Evolutionary conservation across 2,888 invertebrate species (phyloP), one percentile per base, ranked within the genome.

Genomic region (Atrina japonica): DNA sequence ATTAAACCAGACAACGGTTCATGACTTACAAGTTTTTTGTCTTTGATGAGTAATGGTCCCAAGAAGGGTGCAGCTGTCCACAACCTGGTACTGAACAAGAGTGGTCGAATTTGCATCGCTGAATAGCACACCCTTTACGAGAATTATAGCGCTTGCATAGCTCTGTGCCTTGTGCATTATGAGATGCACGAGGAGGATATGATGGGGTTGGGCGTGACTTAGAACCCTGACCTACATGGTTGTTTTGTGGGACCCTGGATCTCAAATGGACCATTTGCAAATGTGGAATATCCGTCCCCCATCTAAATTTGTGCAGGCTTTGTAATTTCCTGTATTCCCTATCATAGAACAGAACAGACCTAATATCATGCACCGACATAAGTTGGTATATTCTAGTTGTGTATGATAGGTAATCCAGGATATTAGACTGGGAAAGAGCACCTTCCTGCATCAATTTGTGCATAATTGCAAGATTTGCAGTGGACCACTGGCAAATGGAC

Each of bases 361-460:
- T 41, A n/a, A 49, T 16, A 18, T 66, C 64, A 52, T 55, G 63
- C 3, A 40, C 14, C 5, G 49, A 43, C n/a, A 60, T 21, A n/a
- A n/a, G n/a, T n/a, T 35, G 35, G 30, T 59, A 65, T n/a, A 53
- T 21, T 23, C 63, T 29, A 9, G 52, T 65, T 16, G 65, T 70
- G 18, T 65, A 43, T 43, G 70, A 70, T 47, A 70, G 27, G 27
- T 70, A 65, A 45, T 70, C 69, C 3, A 70, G n/a, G 5, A 63
- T 30, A 18, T 40, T 56, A 9, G 50, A 16, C 23, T 25, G 21
- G 14, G 55, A 23, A 1, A 60, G 63, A 9, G 14, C 41, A 7
- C 47, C 53, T 11, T 43, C 47, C 14, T 50, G 21, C 11, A 65
- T n/a, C 21, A 64, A 53, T 47, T 64, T 70, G n/a, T 70, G 50